A percentile compares a stretch with the other conserved stretches of the same genome.
These are phyloP conservation scores for Amitus sp. DNA, from an alignment of 2,888 invertebrate genomes.

Conservation along the genomic window DNA sequence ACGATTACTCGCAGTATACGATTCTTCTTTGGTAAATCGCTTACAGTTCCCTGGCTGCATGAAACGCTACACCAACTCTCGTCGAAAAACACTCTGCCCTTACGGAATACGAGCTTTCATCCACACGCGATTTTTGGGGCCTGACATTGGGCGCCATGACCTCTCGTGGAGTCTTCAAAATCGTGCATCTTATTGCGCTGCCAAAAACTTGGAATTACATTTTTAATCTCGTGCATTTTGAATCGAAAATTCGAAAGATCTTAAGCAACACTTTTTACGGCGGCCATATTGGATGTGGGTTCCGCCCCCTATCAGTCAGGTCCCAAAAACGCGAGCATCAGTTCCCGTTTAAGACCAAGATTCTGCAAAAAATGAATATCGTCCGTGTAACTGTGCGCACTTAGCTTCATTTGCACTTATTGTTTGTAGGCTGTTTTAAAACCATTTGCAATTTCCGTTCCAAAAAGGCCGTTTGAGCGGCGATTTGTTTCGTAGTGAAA, in stretches of 20 bases:
- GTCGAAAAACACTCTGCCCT: neutral
- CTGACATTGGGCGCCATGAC: too few relatives aligned
- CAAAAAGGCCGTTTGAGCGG: conserved; percentile 1
- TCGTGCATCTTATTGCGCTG: too few relatives aligned
- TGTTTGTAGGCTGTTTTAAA: conserved; percentile 54
- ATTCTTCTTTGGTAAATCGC: conserved; percentile 29
- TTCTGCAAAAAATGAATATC: conserved; percentile 13
- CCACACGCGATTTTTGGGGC: too few relatives aligned
- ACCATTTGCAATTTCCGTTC: conserved; percentile 51
- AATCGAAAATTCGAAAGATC: too few relatives aligned
- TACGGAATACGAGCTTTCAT: neutral
- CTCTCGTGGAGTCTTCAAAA: too few relatives aligned
- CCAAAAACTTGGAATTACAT: too few relatives aligned
- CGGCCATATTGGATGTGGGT: too few relatives aligned
- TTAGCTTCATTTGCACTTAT: conserved; percentile 58
- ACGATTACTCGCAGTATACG: conserved; percentile 20
- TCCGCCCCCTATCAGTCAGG: too few relatives aligned
- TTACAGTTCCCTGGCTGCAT: conserved; percentile 34
- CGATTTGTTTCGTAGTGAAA: neutral
- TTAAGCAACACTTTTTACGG: too few relatives aligned
- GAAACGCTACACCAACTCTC: conserved; percentile 18
- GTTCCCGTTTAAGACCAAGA: too few relatives aligned
- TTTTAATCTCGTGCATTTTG: too few relatives aligned
- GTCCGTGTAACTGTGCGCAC: conserved; percentile 46
- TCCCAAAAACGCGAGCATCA: too few relatives aligned